Percentiles rank a stretch among this genome's conserved stretches.
Conservation (phyloP, 2,113 vertebrate genomes). For the Campylorhamphus procurvoides region DNA sequence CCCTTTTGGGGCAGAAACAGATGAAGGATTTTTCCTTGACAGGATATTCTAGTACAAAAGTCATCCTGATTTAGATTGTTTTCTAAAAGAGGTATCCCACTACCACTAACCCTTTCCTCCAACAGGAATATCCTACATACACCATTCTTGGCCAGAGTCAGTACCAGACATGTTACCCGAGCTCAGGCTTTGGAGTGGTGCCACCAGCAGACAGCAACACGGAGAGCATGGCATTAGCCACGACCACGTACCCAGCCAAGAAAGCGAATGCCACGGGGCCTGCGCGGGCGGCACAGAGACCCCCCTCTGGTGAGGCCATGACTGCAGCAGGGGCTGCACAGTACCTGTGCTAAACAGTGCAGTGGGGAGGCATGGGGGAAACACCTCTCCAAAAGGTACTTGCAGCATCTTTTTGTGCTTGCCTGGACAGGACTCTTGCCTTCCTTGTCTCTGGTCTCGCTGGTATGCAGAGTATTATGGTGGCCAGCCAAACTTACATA, state of each 20-base stretch:
- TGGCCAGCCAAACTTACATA: fast-evolving
- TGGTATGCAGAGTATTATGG: background rate
- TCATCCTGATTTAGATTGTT: background rate
- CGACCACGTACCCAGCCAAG: slow-evolving; percentile 76
- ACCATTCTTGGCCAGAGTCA: slow-evolving; percentile 90
- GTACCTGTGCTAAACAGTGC: background rate
- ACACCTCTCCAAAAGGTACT: background rate
- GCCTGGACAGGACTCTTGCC: background rate
- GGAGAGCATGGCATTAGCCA: slow-evolving; percentile 62
- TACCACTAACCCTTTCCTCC: background rate
- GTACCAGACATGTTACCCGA: slow-evolving; percentile 89
- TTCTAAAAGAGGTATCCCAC: background rate
- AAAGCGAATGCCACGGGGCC: slow-evolving; percentile 78
- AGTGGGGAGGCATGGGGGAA: background rate
- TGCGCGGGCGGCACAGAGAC: slow-evolving; percentile 68
- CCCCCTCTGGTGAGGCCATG: slow-evolving; percentile 65
- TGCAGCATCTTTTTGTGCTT: background rate
- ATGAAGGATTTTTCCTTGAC: background rate
- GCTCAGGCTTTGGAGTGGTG: slow-evolving; percentile 83
- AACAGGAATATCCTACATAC: slow-evolving; percentile 90
- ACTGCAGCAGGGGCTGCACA: background rate
- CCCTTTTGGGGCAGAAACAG: background rate
- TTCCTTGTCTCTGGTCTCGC: background rate
- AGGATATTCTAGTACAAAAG: background rate
- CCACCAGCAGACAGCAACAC: slow-evolving; percentile 73